phyloP scores from a whole-genome alignment of 2,113 vertebrate species.

The Circaetus cinerascens region DNA sequence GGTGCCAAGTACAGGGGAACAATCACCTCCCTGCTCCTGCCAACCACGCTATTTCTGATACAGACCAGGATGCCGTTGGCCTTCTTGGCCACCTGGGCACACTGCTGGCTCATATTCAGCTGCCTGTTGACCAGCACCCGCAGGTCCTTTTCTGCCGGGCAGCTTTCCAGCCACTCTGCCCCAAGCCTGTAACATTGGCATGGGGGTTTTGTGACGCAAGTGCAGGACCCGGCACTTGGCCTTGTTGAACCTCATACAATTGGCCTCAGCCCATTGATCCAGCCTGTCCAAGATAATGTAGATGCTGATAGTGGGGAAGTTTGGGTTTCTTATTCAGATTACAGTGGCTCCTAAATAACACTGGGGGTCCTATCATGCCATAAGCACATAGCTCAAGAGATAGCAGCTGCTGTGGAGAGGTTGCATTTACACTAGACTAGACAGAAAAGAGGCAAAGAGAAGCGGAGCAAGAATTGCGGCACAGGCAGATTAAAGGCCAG shows the following conservation, averaged over 20 bases:
- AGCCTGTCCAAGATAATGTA: background rate
- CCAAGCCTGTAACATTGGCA: fast-evolving
- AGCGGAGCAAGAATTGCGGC: background rate
- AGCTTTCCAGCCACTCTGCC: background rate
- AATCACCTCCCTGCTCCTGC: fast-evolving
- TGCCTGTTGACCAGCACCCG: fast-evolving
- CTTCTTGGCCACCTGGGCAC: background rate
- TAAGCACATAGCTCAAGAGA: background rate
- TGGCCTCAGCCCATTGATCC: background rate
- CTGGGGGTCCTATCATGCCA: background rate
- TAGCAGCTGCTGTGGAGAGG: background rate
- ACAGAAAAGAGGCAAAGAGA: background rate
- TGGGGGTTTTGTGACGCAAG: background rate
- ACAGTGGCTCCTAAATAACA: background rate
- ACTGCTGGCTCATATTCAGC: background rate
- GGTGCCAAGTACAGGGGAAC: background rate
- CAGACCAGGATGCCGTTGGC: background rate
- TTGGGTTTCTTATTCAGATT: background rate
- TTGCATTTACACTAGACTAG: background rate
- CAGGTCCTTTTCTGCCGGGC: fast-evolving
- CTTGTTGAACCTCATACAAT: background rate
- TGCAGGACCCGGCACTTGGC: background rate
- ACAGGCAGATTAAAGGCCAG: background rate
- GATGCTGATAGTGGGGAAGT: background rate
- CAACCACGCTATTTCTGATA: background rate